Evolutionary conservation across 2,797 vertebrate genomes (phyloP).

Genomic region (Sciurus carolinensis): DNA sequence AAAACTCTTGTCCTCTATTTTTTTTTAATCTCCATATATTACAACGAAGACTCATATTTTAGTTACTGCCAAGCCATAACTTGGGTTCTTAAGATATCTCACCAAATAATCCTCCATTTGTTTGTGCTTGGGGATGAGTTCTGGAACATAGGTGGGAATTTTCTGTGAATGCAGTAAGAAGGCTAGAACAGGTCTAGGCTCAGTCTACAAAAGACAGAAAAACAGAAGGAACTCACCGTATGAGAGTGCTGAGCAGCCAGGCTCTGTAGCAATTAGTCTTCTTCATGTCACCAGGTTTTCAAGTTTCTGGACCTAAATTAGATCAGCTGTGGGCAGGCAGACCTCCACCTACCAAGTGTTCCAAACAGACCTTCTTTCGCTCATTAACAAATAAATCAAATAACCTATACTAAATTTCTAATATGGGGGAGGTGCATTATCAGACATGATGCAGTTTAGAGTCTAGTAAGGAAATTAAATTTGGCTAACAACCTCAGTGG

Average conservation of each 20-base stretch:
- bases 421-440: not conserved
- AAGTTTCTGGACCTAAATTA: not conserved
- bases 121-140: not conserved
- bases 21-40: not conserved
- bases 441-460: not conserved
- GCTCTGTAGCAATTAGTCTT: not conserved
- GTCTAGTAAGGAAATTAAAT: conserved; percentile 36
- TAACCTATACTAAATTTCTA: conserved; percentile 6
- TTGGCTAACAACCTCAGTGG: not conserved
- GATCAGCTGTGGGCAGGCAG: not conserved
- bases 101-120: conserved; percentile 9
- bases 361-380: not conserved
- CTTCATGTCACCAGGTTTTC: not conserved
- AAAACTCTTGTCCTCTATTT: not conserved
- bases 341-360: not conserved
- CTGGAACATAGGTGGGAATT: not conserved
- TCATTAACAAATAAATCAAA: conserved; percentile 19
- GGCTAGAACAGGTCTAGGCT: not conserved
- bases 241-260: not conserved
- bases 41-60: not conserved
- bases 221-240: not conserved
- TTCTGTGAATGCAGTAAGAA: not conserved
- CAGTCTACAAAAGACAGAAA: not conserved
- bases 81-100: conserved; percentile 29
- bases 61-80: not conserved